Evolutionary conservation across 1,140 invertebrate species (phyloP).

Genomic region (Tenebrio molitor): DNA sequence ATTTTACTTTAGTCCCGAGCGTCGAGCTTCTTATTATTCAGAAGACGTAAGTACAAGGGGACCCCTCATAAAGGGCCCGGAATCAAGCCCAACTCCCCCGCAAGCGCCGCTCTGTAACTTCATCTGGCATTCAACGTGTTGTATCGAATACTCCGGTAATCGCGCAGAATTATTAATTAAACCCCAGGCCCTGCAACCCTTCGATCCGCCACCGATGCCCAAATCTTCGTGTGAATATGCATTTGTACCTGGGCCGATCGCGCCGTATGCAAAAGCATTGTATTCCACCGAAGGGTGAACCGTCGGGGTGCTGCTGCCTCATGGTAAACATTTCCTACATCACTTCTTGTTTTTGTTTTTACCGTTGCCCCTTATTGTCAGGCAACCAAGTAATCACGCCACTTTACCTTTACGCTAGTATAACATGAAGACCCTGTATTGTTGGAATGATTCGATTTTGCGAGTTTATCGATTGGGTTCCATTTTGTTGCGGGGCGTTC

Average conservation of each 20-base stretch:
- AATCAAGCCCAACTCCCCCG: constrained; percentile 50
- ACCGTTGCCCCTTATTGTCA: too few relatives aligned
- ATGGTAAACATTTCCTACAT: too few relatives aligned
- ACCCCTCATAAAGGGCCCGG: constrained; percentile 51
- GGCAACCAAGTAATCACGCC: too few relatives aligned
- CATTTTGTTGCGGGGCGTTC: constrained; percentile 30
- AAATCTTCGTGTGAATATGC: constrained; percentile 46
- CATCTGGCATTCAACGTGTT: constrained; percentile 43
- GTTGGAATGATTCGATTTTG: too few relatives aligned
- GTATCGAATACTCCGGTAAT: constrained; percentile 38
- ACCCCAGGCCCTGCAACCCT: not conserved
- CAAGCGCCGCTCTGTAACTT: constrained; percentile 28
- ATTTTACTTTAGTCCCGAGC: constrained; percentile 64
- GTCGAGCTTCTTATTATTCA: constrained; percentile 64
- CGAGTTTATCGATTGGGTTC: too few relatives aligned
- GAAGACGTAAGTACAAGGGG: constrained; percentile 51
- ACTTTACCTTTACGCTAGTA: too few relatives aligned
- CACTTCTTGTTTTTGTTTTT: too few relatives aligned
- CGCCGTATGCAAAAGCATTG: constrained; percentile 39
- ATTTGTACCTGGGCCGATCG: constrained; percentile 41
- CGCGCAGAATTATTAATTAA: constrained; percentile 36
- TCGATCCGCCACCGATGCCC: not conserved
- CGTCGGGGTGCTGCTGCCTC: too few relatives aligned
- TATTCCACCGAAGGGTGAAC: not conserved
- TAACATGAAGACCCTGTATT: too few relatives aligned